Evolutionary conservation across 2,797 vertebrate genomes (phyloP).

Genomic region (Rhabdophis nuchalis): DNA sequence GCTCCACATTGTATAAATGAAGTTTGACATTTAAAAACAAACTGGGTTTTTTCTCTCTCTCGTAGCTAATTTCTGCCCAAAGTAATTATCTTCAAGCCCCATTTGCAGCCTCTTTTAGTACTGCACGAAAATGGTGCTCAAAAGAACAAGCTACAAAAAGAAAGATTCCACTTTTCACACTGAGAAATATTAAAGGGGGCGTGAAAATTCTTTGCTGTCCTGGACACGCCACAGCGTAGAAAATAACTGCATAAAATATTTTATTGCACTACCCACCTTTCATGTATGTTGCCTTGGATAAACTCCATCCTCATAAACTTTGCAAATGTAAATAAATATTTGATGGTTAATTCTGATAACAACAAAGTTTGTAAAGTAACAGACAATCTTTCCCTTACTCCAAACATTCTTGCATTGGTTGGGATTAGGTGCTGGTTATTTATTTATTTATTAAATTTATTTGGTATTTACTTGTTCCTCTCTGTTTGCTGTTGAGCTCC

Average conservation of each 20-base stretch:
- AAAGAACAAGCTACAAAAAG: slow-evolving; percentile 14
- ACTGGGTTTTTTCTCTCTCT: slow-evolving; percentile 25
- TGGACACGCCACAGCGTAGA: not conserved
- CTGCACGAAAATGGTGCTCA: slow-evolving; percentile 30
- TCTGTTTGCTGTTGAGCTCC: not conserved
- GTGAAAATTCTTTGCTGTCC: not conserved
- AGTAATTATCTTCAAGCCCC: slow-evolving; percentile 53
- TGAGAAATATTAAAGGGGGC: not conserved
- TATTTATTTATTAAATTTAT: not conserved
- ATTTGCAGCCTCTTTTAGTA: slow-evolving; percentile 37
- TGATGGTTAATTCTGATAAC: not conserved
- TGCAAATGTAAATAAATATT: not conserved
- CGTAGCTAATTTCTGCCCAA: slow-evolving; percentile 58
- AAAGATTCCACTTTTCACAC: not conserved
- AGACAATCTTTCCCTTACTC: not conserved
- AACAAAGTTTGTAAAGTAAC: not conserved
- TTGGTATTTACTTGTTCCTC: not conserved
- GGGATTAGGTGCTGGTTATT: not conserved
- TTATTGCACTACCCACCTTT: not conserved
- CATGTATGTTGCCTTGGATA: not conserved
- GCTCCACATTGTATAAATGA: slow-evolving; percentile 57
- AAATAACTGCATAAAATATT: not conserved
- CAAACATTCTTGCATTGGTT: not conserved
- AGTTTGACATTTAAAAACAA: slow-evolving; percentile 59
- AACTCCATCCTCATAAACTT: not conserved